phyloP scores from a whole-genome alignment of 1,140 invertebrate genomes.

The Idris sp. region DNA sequence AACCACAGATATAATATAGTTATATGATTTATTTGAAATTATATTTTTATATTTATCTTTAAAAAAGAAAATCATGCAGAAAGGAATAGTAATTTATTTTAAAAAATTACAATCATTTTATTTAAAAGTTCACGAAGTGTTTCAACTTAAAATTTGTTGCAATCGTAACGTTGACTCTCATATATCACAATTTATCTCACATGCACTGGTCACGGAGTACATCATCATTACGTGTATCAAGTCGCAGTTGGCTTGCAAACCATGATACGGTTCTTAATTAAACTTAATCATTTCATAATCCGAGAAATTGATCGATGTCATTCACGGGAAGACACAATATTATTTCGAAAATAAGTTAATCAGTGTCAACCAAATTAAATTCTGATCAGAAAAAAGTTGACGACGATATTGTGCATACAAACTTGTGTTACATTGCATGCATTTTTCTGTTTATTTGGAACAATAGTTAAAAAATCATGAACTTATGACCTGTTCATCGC shows the following conservation, averaged over 20 bases:
- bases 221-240: slow-evolving; percentile 51
- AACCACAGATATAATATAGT: too few species aligned
- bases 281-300: slow-evolving; percentile 64
- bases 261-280: slow-evolving; percentile 54
- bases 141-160: slow-evolving; percentile 15
- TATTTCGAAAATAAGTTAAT: slow-evolving; percentile 59
- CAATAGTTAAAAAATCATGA: too few species aligned
- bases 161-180: slow-evolving; percentile 31
- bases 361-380: slow-evolving; percentile 32
- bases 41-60: too few species aligned
- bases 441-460: too few species aligned
- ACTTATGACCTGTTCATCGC: slow-evolving; percentile 66
- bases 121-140: too few species aligned
- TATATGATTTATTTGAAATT: too few species aligned
- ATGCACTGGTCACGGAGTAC: slow-evolving; percentile 43
- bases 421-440: too few species aligned
- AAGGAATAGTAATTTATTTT: too few species aligned
- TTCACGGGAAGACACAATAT: slow-evolving; percentile 24
- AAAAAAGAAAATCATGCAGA: too few species aligned
- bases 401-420: slow-evolving; percentile 47
- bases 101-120: too few species aligned
- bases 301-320: slow-evolving; percentile 59
- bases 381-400: slow-evolving; percentile 16
- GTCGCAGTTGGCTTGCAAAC: slow-evolving; percentile 26
- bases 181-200: slow-evolving; percentile 52